These are phyloP conservation scores for Xenentodon cancila DNA, from an alignment of 2,797 vertebrate genomes.

Conservation along the genomic window DNA sequence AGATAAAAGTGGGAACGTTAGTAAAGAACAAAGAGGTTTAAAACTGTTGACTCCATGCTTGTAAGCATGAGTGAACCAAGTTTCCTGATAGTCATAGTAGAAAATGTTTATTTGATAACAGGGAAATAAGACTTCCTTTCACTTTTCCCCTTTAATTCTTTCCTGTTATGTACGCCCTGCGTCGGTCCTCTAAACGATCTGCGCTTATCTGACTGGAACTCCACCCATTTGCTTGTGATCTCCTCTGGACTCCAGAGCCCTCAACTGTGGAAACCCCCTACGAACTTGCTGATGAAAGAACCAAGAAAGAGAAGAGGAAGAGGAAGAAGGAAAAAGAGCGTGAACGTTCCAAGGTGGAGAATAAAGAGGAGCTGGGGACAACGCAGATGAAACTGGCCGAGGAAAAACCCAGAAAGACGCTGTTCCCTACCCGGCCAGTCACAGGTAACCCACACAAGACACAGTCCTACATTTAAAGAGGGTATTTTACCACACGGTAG, in stretches of 20 bases:
- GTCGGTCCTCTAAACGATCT: too few species aligned
- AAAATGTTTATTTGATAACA: too few species aligned
- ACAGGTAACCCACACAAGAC: constrained; percentile 74
- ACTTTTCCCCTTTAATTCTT: too few species aligned
- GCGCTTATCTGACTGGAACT: constrained; percentile 33
- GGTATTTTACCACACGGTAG: too few species aligned
- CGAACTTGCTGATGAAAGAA: constrained; percentile 52
- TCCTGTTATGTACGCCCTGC: too few species aligned
- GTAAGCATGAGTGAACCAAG: too few species aligned
- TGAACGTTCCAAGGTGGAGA: constrained; percentile 61
- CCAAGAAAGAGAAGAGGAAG: constrained; percentile 75
- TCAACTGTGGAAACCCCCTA: constrained; percentile 39
- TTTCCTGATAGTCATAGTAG: too few species aligned
- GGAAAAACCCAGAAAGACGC: constrained; percentile 62
- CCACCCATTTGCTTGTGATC: constrained; percentile 24
- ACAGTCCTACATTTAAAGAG: too few species aligned
- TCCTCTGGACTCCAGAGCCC: constrained; percentile 55
- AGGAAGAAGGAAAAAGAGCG: constrained; percentile 78
- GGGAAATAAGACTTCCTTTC: too few species aligned
- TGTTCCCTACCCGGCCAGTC: constrained; percentile 61
- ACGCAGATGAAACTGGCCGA: constrained; percentile 51
- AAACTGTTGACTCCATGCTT: too few species aligned
- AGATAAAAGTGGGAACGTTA: too few species aligned
- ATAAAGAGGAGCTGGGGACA: constrained; percentile 69
- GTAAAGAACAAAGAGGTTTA: too few species aligned